phyloP scores from a whole-genome alignment of 2,113 vertebrate species.

The Syngnathus floridae region DNA sequence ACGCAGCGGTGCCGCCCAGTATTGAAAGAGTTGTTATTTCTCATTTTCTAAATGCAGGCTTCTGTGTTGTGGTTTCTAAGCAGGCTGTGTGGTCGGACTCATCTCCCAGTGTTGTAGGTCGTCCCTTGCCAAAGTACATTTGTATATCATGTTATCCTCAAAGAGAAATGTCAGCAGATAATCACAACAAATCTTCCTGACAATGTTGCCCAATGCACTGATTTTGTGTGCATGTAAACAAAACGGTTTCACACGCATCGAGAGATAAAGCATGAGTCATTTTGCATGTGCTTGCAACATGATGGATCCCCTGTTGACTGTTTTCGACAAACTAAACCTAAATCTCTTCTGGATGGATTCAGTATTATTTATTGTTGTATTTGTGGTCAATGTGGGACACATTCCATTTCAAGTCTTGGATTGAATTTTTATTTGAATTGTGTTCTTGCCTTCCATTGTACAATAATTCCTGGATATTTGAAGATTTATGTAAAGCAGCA shows the following conservation, averaged over 20 bases:
- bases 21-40: slow-evolving; percentile 11
- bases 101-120: slow-evolving; percentile 14
- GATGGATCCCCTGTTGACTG: background rate
- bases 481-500: background rate
- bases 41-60: slow-evolving; percentile 11
- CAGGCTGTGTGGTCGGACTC: slow-evolving; percentile 1
- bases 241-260: background rate
- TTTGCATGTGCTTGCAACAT: background rate
- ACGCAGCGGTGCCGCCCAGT: background rate
- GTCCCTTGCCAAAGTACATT: slow-evolving; percentile 22
- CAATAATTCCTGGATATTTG: background rate
- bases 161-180: slow-evolving; percentile 30
- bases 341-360: background rate
- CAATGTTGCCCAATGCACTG: slow-evolving; percentile 20
- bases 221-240: slow-evolving; percentile 39
- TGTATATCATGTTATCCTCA: slow-evolving; percentile 28
- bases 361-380: background rate
- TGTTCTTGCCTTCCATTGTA: background rate
- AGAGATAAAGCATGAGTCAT: background rate
- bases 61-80: background rate
- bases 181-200: slow-evolving; percentile 28
- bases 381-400: background rate
- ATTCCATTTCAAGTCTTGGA: background rate
- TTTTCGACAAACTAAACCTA: background rate
- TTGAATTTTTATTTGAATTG: background rate